Base-by-base conservation (phyloP, 1,140 invertebrate species). In the Drosophila subobscura region DNA sequence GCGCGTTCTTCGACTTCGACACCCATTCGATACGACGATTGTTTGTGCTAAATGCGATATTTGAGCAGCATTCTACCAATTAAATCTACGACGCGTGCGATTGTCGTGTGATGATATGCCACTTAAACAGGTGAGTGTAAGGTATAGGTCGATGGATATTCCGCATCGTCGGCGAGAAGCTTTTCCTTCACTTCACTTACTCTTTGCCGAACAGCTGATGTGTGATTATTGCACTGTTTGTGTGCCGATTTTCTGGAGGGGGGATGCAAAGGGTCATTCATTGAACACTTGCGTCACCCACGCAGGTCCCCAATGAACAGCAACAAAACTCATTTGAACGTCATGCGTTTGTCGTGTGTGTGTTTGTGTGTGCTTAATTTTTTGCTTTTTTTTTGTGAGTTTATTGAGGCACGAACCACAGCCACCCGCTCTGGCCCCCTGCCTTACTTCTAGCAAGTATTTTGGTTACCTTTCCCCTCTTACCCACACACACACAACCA, bases 81-180 rank as follows among this genome's bases (percentile, higher is more conserved):
- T 90, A 90, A 90, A 90, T 68, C 77, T 90, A 84, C 77, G 89
- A 88, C 73, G 75, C 77, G 81, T 91, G 79, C 86, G 81, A 88
- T 89, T 81, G 85, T 90, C 85, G 89, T 91, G 89, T 91, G 81
- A 91, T 91, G 89, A 91, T 91, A 91, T 91, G 89, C 89, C 90
- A 91, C 85, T 91, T 91, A 91, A 91, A 89, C 89, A 91, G 89
- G 89, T 91, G 83, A 91, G 85, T 78, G 37, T 33, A 7, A 33
- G 22, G 40, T 12, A 7, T 50, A 5, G 4, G 40, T 29, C 16
- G 4, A 23, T 20, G 46, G 46, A 40, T 60, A 60, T 76, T 7
- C 33, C 49, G 23, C 22, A 41, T 42, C 27, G n/a, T 22, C 40
- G 33, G 33, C 29, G 41, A 27, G 8, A 25, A 23, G 14, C 47